Base-by-base conservation (phyloP, 2,888 invertebrate genomes). In the Dioctria linearis region DNA sequence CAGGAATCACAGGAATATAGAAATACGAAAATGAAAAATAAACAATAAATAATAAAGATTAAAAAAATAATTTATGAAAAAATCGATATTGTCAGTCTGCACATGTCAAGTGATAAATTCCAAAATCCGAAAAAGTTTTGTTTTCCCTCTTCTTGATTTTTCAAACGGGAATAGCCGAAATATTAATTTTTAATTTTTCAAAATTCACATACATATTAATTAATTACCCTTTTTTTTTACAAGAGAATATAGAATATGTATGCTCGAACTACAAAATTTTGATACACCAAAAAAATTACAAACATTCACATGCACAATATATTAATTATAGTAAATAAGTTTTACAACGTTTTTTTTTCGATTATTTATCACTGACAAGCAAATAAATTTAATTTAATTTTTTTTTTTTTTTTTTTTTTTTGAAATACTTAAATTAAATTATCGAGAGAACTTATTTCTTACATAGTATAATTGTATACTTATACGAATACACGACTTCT, bases 1-100 rank as follows among this genome's bases (percentile, higher is more conserved):
- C 81, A 81, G 81, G 81, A 81, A 81, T 79, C 81, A 81, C 81
- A 81, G 81, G 76, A 76, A 76, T 76, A 63, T 63, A n/a, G n/a
- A 57, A 73, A 25, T 25, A 25, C 25, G 25, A 25, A 11, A 13
- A 57, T 57, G 39, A 40, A 6, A 59, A 73, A 73, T 39, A 37
- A 8, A 73, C 37, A 79, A 79, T 9, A 46, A 6, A 6, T 11
- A 13, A 80, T 49, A 61, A 51, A 63, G 11, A 43, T 4, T 71
- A 76, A 80, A 76, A 46, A 42, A 61, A 63, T 46, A 63, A 61
- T 43, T 46, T 46, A 46, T 39, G 1, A 25, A 63, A 63, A 49
- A 51, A 54, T 11, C 6, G 11, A 37, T 76, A 76, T 63, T 61
- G 46, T 76, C 76, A 76, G 76, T 63, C 46, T 76, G 63, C n/a